These are phyloP conservation scores for Ylistrum balloti DNA, from an alignment of 1,140 invertebrate species.

Conservation along the genomic window DNA sequence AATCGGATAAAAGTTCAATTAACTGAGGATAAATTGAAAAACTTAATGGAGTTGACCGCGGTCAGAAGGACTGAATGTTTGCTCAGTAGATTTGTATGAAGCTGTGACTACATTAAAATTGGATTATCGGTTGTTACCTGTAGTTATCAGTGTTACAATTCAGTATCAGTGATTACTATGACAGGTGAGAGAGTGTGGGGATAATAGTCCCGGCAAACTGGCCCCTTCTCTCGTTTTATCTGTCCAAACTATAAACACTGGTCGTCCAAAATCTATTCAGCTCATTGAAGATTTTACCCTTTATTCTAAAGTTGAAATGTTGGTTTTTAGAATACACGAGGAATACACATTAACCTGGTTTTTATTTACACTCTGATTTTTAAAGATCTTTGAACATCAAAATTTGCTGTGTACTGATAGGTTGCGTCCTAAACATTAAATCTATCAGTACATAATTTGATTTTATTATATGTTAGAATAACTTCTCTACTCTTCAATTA, in stretches of 20 bases:
- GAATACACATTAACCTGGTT: too few relatives aligned
- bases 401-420: too few relatives aligned
- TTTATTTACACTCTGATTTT: too few relatives aligned
- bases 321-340: too few relatives aligned
- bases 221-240: neutral
- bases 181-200: constrained; percentile 5
- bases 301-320: too few relatives aligned
- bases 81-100: constrained; percentile 21
- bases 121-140: constrained; percentile 16
- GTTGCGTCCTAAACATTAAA: too few relatives aligned
- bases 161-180: neutral
- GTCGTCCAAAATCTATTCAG: too few relatives aligned
- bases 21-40: constrained; percentile 4
- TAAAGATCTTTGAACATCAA: too few relatives aligned
- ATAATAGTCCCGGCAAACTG: neutral
- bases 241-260: neutral
- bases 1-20: neutral
- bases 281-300: too few relatives aligned
- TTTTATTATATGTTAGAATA: too few relatives aligned
- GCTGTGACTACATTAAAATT: neutral
- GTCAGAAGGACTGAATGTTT: neutral
- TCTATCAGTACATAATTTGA: too few relatives aligned
- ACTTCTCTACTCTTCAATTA: too few relatives aligned
- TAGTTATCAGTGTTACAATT: neutral
- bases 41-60: constrained; percentile 16